Base-by-base conservation (phyloP, 1,140 invertebrate genomes). In the Formica exsecta region DNA sequence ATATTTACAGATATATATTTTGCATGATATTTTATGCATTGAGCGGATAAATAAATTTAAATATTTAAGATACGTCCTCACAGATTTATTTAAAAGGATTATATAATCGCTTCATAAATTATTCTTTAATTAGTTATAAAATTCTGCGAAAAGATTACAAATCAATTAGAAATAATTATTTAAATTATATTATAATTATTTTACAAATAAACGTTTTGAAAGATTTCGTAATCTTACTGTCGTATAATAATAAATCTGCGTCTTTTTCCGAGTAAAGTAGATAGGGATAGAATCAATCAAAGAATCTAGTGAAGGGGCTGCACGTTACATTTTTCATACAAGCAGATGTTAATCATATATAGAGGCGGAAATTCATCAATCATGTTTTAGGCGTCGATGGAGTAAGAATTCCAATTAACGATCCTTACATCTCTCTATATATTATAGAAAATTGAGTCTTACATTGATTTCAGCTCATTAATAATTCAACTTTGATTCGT, bases 31-130 rank as follows among this genome's bases (percentile, higher is more conserved):
- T 73, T 57, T 22, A 32, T 29, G 8, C 19, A 59, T 19, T 65
- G 0, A n/a, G n/a, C 22, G 36, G 16, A 19, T 79, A 29, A 66
- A 66, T 77, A 22, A 32, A 32, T 44, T 77, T 48, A 65, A 77
- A 48, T 32, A 9, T 36, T 51, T 19, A 0, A 51, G 3, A 13
- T 57, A 22, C 51, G 11, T 29, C 2, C 13, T 36, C 0, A 3
- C n/a, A 44, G 1, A 64, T 13, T 64, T 36, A 29, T 19, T 11
- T 3, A 8, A 68, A 79, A 36, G 36, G 25, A 25, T 68, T 29
- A 57, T 38, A 51, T 38, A 51, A 54, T 64, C 22, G 1, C 8
- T 64, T 44, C 2, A 44, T 1, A n/a, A 77, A 76, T 65, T 48
- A 44, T 48, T 64, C 4, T 65, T 36, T 19, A 59, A 38, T 74